These are phyloP conservation scores for Pampus argenteus DNA, from an alignment of 2,797 vertebrate species.

Conservation along the genomic window DNA sequence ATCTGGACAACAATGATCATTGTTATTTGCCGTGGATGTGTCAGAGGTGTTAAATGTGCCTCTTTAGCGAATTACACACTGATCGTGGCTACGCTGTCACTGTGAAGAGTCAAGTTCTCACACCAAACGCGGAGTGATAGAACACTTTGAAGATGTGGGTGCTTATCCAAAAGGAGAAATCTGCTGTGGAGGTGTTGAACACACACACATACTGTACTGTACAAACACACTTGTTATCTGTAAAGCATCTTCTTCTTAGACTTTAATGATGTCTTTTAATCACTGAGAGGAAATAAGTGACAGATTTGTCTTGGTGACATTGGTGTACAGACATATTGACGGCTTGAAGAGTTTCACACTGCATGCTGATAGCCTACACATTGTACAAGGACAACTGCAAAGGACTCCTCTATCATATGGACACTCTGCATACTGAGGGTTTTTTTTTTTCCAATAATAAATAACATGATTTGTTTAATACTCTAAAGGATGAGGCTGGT, in stretches of 20 bases:
- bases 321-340: constrained; percentile 61
- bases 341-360: constrained; percentile 41
- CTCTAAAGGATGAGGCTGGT: not conserved
- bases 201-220: constrained; percentile 2
- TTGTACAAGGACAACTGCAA: constrained; percentile 31
- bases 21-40: constrained; percentile 65
- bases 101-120: constrained; percentile 41
- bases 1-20: constrained; percentile 34
- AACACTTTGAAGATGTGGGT: constrained; percentile 52
- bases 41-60: constrained; percentile 62
- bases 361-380: constrained; percentile 53
- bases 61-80: constrained; percentile 39
- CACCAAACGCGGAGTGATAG: constrained; percentile 51
- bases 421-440: not conserved
- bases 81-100: constrained; percentile 18
- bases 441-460: not conserved
- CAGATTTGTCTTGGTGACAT: constrained; percentile 55
- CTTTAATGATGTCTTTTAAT: constrained; percentile 59
- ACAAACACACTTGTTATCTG: constrained; percentile 20
- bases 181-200: constrained; percentile 64
- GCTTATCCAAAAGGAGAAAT: constrained; percentile 53
- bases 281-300: constrained; percentile 32
- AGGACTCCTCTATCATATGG: constrained; percentile 2
- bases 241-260: constrained; percentile 20
- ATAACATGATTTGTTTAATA: not conserved